Evolutionary conservation across 2,888 invertebrate genomes (phyloP).

Genomic region (Megaustenia siamemsis): DNA sequence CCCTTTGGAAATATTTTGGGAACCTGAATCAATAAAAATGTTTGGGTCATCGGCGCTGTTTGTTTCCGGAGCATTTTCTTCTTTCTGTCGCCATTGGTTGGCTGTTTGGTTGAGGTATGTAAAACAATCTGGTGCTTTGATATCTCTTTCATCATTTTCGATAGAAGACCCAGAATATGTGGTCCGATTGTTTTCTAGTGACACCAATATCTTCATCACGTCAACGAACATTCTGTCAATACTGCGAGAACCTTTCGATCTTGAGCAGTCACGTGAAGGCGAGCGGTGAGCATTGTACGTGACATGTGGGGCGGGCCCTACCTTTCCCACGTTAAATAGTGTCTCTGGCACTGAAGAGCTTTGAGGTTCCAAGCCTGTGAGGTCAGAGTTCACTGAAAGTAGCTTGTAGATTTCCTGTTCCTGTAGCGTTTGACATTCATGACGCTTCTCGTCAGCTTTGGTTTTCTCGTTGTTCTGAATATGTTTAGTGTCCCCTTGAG

Average conservation of each 20-base stretch:
- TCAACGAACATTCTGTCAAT: slow-evolving; percentile 40
- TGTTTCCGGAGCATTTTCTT: background rate
- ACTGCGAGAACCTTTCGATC: background rate
- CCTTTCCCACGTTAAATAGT: too few relatives aligned
- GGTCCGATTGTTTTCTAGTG: background rate
- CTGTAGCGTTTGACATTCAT: background rate
- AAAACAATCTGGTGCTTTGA: background rate
- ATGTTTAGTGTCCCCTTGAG: slow-evolving; percentile 9
- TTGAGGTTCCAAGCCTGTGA: background rate
- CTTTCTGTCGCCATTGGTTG: background rate
- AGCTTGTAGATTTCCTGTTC: background rate
- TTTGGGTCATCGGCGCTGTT: background rate
- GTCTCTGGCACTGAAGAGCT: background rate
- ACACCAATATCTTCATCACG: slow-evolving; percentile 9
- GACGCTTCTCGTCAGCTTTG: background rate
- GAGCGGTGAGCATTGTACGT: background rate
- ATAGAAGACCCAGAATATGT: background rate
- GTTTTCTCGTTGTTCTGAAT: background rate
- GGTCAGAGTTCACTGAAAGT: background rate
- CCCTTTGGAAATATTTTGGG: background rate
- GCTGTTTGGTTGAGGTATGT: background rate
- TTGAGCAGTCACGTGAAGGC: background rate
- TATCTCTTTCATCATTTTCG: background rate
- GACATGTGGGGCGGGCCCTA: background rate
- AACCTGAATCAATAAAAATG: background rate